These are phyloP conservation scores for Eristalinus aeneus DNA, from an alignment of 2,888 invertebrate species.

Conservation along the genomic window DNA sequence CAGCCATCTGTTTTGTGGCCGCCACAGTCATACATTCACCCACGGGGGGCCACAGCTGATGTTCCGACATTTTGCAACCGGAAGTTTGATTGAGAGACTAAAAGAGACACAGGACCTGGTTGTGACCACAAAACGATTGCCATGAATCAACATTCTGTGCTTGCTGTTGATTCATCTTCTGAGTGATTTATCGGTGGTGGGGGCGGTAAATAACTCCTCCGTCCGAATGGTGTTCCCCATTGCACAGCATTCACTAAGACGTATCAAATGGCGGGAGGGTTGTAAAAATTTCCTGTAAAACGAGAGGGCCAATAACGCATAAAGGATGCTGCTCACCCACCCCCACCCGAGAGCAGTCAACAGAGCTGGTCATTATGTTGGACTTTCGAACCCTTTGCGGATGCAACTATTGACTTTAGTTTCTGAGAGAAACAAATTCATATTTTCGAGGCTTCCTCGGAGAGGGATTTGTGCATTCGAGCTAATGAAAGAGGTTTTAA, in stretches of 20 bases:
- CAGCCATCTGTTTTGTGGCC: constrained; percentile 56
- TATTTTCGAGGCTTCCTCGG: neutral
- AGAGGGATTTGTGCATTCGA: neutral
- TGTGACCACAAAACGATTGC: constrained; percentile 49
- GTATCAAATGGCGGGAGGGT: constrained; percentile 23
- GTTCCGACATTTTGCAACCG: constrained; percentile 45
- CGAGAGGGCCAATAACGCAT: constrained; percentile 22
- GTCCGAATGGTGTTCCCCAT: neutral
- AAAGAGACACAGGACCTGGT: constrained; percentile 26
- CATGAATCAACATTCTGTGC: constrained; percentile 43
- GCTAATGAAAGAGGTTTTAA: constrained; percentile 29
- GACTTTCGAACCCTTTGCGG: neutral
- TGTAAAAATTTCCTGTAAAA: constrained; percentile 12
- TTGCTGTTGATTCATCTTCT: constrained; percentile 36
- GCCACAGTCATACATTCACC: constrained; percentile 1
- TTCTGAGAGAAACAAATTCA: neutral
- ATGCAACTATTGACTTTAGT: neutral
- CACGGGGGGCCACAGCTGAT: constrained; percentile 12
- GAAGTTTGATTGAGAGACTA: constrained; percentile 61
- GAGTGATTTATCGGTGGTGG: constrained; percentile 45
- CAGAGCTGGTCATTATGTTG: constrained; percentile 14
- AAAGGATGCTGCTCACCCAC: neutral
- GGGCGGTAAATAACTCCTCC: constrained; percentile 28
- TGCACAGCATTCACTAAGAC: neutral
- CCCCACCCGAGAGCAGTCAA: neutral